A percentile compares a stretch with the other conserved stretches of the same genome.
These are phyloP conservation scores for Bombyx mori DNA, from an alignment of 1,140 invertebrate genomes.

Conservation along the genomic window ASM3026992v2 NC_085113.1:4668001-4668500, in stretches of 20 bases:
- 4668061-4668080: no score
- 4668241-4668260: constrained; percentile 57
- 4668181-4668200: no score
- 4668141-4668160: no score
- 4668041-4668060: no score
- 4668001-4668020: no score
- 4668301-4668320: constrained; percentile 57
- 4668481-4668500: neutral
- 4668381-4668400: no score
- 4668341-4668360: constrained; percentile 43
- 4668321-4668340: constrained; percentile 60
- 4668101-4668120: neutral
- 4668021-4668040: no score
- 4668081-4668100: no score
- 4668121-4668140: neutral
- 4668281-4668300: constrained; percentile 45
- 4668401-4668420: no score
- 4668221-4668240: constrained; percentile 39
- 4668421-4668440: neutral
- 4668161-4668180: no score
- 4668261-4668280: constrained; percentile 59
- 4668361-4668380: constrained; percentile 28
- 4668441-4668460: neutral
- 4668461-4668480: neutral
- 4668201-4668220: neutral